Evolutionary conservation across 1,140 invertebrate species (phyloP).

Genomic region (Drosophila punjabiensis): DNA sequence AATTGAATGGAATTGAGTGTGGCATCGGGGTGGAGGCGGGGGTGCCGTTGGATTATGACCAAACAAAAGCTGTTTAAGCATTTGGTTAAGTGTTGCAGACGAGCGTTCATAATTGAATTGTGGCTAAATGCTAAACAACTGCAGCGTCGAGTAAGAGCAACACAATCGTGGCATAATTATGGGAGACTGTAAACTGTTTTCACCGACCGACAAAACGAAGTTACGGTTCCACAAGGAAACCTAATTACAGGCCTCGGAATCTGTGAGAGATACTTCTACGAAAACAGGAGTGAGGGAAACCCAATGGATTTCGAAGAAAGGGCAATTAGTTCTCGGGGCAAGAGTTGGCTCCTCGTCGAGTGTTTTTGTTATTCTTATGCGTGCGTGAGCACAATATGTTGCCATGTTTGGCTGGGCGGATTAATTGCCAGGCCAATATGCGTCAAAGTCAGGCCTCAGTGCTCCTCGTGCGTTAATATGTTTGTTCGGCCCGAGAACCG

Average conservation of each 20-base stretch:
- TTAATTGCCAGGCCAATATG: slow-evolving; percentile 78
- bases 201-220: slow-evolving; percentile 45
- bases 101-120: slow-evolving; percentile 67
- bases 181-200: slow-evolving; percentile 44
- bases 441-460: slow-evolving; percentile 57
- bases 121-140: slow-evolving; percentile 70
- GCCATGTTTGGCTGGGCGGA: slow-evolving; percentile 61
- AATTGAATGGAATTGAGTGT: slow-evolving; percentile 62
- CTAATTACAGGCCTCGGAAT: slow-evolving; percentile 36
- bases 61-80: slow-evolving; percentile 67
- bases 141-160: slow-evolving; percentile 38
- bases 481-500: slow-evolving; percentile 19
- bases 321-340: slow-evolving; percentile 38
- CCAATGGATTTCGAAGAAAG: slow-evolving; percentile 19
- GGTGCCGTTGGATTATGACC: slow-evolving; percentile 4
- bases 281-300: not conserved
- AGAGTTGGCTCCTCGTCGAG: slow-evolving; percentile 16
- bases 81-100: slow-evolving; percentile 62
- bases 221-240: slow-evolving; percentile 47
- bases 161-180: slow-evolving; percentile 76
- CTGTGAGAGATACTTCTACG: not conserved
- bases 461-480: slow-evolving; percentile 55
- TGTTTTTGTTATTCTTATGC: slow-evolving; percentile 60
- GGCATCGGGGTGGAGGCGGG: not conserved
- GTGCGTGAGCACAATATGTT: slow-evolving; percentile 66